phyloP scores from a whole-genome alignment of 2,888 invertebrate genomes.

The Drosophila falleni region DNA sequence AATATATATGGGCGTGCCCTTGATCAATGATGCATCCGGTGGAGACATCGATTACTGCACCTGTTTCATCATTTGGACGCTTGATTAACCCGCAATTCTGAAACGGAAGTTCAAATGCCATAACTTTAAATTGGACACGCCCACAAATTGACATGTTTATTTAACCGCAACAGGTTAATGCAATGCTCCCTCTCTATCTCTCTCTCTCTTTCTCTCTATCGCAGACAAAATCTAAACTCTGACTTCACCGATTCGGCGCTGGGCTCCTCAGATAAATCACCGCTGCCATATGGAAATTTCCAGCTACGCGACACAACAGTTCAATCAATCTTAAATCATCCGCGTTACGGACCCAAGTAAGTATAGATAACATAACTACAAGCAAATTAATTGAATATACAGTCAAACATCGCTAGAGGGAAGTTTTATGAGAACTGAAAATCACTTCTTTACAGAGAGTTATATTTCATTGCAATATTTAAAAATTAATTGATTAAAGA shows the following conservation, averaged over 20 bases:
- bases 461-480: background rate
- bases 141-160: conserved; percentile 44
- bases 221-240: conserved; percentile 96
- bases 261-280: conserved; percentile 96
- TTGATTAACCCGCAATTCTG: conserved; percentile 69
- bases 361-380: conserved; percentile 74
- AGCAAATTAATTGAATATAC: background rate
- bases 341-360: conserved; percentile 95
- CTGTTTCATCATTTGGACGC: conserved; percentile 69
- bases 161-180: conserved; percentile 63
- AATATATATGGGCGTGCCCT: conserved; percentile 43
- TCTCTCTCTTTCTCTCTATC: background rate
- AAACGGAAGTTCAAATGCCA: conserved; percentile 70
- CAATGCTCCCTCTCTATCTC: conserved; percentile 13
- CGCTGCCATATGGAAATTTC: conserved; percentile 97
- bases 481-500: background rate
- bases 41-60: conserved; percentile 53
- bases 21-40: conserved; percentile 46
- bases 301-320: conserved; percentile 96
- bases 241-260: conserved; percentile 97
- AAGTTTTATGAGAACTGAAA: background rate
- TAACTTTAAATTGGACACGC: conserved; percentile 57
- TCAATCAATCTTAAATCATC: conserved; percentile 93
- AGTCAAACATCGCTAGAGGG: background rate
- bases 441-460: background rate